These are phyloP conservation scores for Athalia cordata DNA, from an alignment of 2,888 invertebrate genomes.

Conservation along the genomic window DNA sequence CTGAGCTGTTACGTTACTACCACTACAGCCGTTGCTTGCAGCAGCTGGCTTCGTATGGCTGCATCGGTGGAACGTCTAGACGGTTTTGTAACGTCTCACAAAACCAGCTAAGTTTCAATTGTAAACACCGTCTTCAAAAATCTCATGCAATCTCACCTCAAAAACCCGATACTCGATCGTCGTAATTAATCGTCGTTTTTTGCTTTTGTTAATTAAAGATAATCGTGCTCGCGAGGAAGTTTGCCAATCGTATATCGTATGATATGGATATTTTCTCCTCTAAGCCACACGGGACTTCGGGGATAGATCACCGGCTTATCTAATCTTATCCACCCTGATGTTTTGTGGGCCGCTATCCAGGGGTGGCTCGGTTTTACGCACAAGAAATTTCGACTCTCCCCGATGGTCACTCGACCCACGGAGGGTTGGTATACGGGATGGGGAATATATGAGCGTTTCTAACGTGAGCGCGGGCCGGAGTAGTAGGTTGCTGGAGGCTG, in stretches of 20 bases:
- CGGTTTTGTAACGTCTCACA: slow-evolving; percentile 5
- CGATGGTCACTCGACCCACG: not conserved
- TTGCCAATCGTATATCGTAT: too few species aligned
- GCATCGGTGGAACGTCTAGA: slow-evolving; percentile 14
- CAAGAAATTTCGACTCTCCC: not conserved
- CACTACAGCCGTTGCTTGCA: not conserved
- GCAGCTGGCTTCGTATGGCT: not conserved
- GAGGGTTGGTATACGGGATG: slow-evolving; percentile 14
- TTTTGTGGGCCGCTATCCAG: not conserved
- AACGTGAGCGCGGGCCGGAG: slow-evolving; percentile 46
- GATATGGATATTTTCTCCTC: too few species aligned
- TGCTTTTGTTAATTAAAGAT: too few species aligned
- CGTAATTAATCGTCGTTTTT: too few species aligned
- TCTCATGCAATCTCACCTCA: too few species aligned
- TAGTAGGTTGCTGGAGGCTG: not conserved
- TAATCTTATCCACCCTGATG: too few species aligned
- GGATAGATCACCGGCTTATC: too few species aligned
- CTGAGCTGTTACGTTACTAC: not conserved
- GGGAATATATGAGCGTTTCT: slow-evolving; percentile 51
- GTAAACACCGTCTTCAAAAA: not conserved
- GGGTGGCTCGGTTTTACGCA: too few species aligned
- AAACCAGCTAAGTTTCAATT: not conserved
- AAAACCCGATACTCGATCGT: too few species aligned
- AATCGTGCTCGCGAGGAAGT: too few species aligned
- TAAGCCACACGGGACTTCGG: too few species aligned